A percentile compares a stretch with the other conserved stretches of the same genome.
These are phyloP conservation scores for Drosophila pseudotalamancana DNA, from an alignment of 2,888 invertebrate species.

Conservation along the genomic window DNA sequence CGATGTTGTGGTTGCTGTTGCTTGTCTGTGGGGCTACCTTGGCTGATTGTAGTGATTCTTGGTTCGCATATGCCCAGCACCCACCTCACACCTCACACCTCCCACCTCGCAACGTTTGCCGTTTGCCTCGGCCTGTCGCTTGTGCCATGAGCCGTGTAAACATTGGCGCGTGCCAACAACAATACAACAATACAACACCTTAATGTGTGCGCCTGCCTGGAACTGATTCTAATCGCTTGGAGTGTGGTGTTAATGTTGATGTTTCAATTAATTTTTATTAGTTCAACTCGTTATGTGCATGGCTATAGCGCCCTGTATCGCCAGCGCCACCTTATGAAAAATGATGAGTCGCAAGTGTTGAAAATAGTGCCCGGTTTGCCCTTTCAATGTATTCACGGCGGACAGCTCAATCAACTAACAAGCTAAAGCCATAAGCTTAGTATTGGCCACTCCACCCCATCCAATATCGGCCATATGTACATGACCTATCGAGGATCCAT, in stretches of 20 bases:
- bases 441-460: not conserved
- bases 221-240: conserved; percentile 74
- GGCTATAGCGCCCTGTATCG: conserved; percentile 18
- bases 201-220: conserved; percentile 75
- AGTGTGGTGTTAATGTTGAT: conserved; percentile 74
- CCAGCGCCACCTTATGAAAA: conserved; percentile 49
- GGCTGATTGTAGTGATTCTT: conserved; percentile 77
- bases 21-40: conserved; percentile 57
- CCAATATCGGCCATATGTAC: conserved; percentile 59
- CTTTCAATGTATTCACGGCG: conserved; percentile 15
- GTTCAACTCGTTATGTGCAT: conserved; percentile 59
- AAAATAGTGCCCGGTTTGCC: conserved; percentile 12
- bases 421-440: conserved; percentile 60
- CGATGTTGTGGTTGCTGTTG: conserved; percentile 55
- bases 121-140: conserved; percentile 30
- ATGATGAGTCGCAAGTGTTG: conserved; percentile 50
- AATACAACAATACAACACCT: conserved; percentile 68
- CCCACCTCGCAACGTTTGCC: conserved; percentile 9
- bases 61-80: conserved; percentile 65
- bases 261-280: conserved; percentile 79
- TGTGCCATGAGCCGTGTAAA: conserved; percentile 78
- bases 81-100: conserved; percentile 20
- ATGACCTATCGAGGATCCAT: conserved; percentile 76
- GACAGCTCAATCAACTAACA: conserved; percentile 68
- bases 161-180: conserved; percentile 75